These are phyloP conservation scores for Ploceus nigricollis DNA, from an alignment of 2,113 vertebrate genomes.

Conservation along the genomic window DNA sequence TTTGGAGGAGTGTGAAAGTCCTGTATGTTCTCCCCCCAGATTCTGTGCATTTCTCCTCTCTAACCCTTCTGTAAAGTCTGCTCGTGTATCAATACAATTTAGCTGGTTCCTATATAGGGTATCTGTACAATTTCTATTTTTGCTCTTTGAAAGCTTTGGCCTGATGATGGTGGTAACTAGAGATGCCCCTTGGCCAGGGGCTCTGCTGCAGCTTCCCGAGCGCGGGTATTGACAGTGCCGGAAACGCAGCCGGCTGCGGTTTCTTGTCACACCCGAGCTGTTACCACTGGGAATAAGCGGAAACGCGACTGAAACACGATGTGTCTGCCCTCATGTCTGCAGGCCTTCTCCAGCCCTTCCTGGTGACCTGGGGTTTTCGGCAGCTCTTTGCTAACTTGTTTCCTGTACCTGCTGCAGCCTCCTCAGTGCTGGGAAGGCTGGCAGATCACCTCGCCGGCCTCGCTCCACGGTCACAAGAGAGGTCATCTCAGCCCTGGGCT, in stretches of 20 bases:
- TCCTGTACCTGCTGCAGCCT: background rate
- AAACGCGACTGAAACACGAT: accelerated
- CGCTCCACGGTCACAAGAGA: accelerated
- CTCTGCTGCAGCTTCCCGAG: background rate
- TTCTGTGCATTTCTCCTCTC: background rate
- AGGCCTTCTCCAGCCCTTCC: background rate
- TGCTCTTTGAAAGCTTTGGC: background rate
- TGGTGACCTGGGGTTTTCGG: accelerated
- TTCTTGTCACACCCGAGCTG: background rate
- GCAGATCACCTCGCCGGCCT: too few species aligned
- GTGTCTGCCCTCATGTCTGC: accelerated
- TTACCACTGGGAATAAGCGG: background rate
- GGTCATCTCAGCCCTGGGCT: accelerated
- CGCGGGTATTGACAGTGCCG: accelerated
- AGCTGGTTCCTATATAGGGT: background rate
- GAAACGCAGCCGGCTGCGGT: accelerated
- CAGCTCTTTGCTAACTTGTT: background rate
- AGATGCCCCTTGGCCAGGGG: background rate
- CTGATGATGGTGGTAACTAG: background rate
- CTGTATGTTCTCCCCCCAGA: background rate
- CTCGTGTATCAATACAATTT: background rate
- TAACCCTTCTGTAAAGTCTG: background rate
- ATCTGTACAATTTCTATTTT: background rate
- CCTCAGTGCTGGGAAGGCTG: background rate
- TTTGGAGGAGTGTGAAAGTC: background rate